Percentiles rank a stretch among this genome's conserved stretches.
Conservation (phyloP, 2,888 invertebrate genomes). For the Diaprepes abbreviatus region DNA sequence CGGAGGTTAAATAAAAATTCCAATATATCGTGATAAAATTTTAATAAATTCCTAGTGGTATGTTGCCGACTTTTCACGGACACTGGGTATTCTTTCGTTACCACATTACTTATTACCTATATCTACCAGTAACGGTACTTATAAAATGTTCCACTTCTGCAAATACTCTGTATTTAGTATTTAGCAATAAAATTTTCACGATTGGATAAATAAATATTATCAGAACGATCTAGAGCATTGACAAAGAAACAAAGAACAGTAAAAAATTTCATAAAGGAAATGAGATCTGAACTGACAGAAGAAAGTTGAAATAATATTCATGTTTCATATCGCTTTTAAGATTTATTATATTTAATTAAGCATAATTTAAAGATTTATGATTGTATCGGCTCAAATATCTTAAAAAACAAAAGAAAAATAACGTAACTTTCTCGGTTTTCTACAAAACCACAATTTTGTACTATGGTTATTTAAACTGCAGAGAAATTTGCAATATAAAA, state of each 20-base stretch:
- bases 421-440: not conserved
- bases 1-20: too few species aligned
- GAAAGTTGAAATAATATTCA: conserved; percentile 27
- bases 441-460: not conserved
- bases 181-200: conserved; percentile 40
- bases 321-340: not conserved
- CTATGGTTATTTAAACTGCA: not conserved
- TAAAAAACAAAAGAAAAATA: not conserved
- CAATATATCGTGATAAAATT: too few species aligned
- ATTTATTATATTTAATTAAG: not conserved
- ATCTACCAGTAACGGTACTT: conserved; percentile 31
- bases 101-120: conserved; percentile 4
- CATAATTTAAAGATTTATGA: not conserved
- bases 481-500: not conserved
- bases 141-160: conserved; percentile 30
- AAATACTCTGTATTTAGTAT: conserved; percentile 14
- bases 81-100: not conserved
- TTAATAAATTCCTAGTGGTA: too few species aligned
- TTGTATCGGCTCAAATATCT: not conserved
- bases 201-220: conserved; percentile 28
- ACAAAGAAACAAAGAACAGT: conserved; percentile 11
- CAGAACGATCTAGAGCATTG: conserved; percentile 9
- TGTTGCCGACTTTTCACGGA: too few species aligned
- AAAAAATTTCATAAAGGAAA: conserved; percentile 28
- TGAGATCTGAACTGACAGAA: conserved; percentile 17